Conservation (phyloP, 2,113 vertebrate genomes). For the Platysternon megacephalum region DNA sequence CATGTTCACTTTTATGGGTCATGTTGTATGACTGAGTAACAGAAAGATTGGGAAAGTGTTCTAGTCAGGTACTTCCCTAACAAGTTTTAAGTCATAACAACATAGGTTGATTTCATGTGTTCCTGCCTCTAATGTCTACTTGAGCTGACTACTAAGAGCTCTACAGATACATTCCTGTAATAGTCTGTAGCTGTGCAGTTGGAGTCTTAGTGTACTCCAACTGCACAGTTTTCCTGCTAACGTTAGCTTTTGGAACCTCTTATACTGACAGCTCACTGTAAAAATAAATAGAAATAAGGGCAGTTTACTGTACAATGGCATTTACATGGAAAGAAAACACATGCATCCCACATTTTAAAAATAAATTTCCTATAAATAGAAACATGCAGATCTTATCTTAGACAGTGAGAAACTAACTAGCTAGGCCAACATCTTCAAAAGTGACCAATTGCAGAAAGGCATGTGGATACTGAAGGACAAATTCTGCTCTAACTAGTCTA, state of each 20-base stretch:
- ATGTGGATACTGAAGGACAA: neutral
- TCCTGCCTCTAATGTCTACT: neutral
- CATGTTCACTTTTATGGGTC: neutral
- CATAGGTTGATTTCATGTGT: neutral
- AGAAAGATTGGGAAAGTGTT: neutral
- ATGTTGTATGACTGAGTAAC: neutral
- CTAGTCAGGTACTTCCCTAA: neutral
- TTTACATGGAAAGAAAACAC: neutral
- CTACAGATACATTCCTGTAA: neutral
- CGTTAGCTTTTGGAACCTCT: neutral
- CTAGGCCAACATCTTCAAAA: conserved; percentile 45
- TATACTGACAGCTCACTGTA: neutral
- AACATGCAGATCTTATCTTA: neutral
- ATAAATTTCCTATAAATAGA: neutral
- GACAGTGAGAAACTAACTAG: conserved; percentile 22
- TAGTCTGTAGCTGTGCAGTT: too few relatives aligned
- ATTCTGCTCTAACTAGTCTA: neutral
- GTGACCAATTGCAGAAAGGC: conserved; percentile 52
- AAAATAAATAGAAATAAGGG: neutral
- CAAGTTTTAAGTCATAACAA: neutral
- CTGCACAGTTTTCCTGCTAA: neutral
- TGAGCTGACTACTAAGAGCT: conserved; percentile 1
- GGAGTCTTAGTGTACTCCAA: neutral
- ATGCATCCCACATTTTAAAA: neutral
- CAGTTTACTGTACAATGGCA: neutral